phyloP scores from a whole-genome alignment of 2,797 vertebrate species.

The Linurgus olivaceus region DNA sequence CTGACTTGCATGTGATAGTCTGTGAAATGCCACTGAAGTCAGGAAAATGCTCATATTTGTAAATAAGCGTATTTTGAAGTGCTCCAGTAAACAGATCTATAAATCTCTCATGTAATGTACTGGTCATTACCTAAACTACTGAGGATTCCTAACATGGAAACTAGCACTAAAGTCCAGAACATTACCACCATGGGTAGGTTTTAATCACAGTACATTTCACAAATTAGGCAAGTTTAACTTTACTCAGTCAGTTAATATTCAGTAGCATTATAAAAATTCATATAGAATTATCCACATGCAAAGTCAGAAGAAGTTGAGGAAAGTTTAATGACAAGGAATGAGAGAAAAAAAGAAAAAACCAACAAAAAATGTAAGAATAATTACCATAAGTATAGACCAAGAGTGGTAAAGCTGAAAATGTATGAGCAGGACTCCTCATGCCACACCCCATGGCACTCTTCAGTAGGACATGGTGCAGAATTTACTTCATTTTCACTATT shows the following conservation, averaged over 20 bases:
- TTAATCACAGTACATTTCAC: not conserved
- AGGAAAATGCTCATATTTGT: not conserved
- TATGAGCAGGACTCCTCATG: not conserved
- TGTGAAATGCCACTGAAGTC: not conserved
- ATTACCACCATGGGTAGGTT: not conserved
- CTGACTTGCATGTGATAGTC: not conserved
- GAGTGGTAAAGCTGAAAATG: not conserved
- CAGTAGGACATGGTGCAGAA: not conserved
- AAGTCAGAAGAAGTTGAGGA: not conserved
- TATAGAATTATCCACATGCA: not conserved
- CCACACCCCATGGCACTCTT: fast-evolving
- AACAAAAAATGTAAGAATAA: not conserved
- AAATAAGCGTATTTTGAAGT: not conserved
- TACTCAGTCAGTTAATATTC: not conserved
- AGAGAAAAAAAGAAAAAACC: not conserved
- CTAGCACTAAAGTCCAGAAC: conserved; percentile 3
- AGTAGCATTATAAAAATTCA: not conserved
- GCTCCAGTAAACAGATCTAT: not conserved
- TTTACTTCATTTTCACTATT: not conserved
- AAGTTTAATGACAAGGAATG: not conserved
- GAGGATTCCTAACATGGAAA: not conserved
- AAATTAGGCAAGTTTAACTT: not conserved
- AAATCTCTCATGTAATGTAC: not conserved
- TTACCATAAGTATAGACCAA: not conserved
- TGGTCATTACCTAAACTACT: not conserved